phyloP scores from a whole-genome alignment of 1,140 invertebrate genomes.

The Venustaconcha ellipsiformis region DNA sequence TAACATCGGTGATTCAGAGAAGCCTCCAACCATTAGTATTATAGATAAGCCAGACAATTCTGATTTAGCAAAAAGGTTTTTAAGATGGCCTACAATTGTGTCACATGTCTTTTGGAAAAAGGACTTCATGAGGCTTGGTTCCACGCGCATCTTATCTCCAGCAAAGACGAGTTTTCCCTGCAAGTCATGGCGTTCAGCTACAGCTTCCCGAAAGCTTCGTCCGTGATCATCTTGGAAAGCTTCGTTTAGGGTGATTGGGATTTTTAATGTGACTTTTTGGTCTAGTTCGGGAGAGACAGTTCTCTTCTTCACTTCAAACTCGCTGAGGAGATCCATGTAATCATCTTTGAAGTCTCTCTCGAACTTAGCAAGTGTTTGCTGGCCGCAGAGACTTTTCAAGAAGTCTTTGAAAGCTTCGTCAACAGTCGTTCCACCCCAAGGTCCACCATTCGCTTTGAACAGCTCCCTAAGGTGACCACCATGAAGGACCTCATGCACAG shows the following conservation, averaged over 20 bases:
- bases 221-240: neutral
- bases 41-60: neutral
- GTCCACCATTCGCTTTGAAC: constrained; percentile 10
- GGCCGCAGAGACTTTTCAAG: constrained; percentile 6
- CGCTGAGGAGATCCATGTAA: constrained; percentile 5
- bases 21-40: neutral
- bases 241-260: neutral
- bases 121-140: too few species aligned
- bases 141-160: neutral
- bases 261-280: neutral
- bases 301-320: constrained; percentile 20
- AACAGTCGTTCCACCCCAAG: constrained; percentile 19
- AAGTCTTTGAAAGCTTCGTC: constrained; percentile 9
- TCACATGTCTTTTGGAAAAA: neutral
- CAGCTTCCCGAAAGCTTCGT: neutral
- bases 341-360: constrained; percentile 7
- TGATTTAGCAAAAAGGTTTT: neutral
- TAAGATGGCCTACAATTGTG: neutral
- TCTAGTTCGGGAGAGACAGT: neutral
- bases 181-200: neutral
- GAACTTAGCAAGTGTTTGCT: neutral
- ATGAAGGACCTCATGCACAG: too few species aligned
- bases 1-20: neutral
- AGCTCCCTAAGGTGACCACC: too few species aligned
- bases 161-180: neutral